phyloP scores from a whole-genome alignment of 2,113 vertebrate species.

The Anser brachyrhynchus region DNA sequence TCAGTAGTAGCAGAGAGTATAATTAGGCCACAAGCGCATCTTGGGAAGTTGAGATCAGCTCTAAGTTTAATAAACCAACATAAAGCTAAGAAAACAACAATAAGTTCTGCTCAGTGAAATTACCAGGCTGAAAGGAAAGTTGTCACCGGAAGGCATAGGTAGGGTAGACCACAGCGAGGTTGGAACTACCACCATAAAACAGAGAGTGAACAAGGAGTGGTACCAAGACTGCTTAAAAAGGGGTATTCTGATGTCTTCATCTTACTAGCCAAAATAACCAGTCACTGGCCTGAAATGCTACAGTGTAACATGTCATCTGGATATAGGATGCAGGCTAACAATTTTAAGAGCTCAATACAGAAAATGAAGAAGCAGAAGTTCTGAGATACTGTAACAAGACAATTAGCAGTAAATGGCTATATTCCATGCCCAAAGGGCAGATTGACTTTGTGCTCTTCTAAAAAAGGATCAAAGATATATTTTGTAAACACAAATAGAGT shows the following conservation, averaged over 20 bases:
- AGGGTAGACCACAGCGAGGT: not conserved
- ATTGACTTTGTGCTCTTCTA: not conserved
- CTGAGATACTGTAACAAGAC: not conserved
- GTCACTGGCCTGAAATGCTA: not conserved
- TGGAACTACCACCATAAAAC: not conserved
- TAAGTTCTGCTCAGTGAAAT: not conserved
- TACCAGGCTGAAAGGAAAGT: not conserved
- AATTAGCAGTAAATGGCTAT: not conserved
- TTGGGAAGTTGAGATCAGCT: not conserved
- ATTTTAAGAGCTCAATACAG: not conserved
- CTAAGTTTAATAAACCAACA: not conserved
- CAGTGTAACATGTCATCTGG: not conserved
- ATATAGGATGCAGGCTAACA: not conserved
- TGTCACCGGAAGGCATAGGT: rapidly evolving
- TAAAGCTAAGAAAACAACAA: not conserved
- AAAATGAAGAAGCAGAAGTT: not conserved
- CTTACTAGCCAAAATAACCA: not conserved
- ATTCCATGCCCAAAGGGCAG: not conserved
- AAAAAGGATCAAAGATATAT: not conserved
- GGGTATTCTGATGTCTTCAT: not conserved
- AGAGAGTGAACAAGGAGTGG: not conserved
- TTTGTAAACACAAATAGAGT: not conserved
- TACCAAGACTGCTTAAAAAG: not conserved
- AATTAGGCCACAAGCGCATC: not conserved
- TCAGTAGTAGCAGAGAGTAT: not conserved